phyloP scores from a whole-genome alignment of 2,888 invertebrate species.

The Gortyna flavago region DNA sequence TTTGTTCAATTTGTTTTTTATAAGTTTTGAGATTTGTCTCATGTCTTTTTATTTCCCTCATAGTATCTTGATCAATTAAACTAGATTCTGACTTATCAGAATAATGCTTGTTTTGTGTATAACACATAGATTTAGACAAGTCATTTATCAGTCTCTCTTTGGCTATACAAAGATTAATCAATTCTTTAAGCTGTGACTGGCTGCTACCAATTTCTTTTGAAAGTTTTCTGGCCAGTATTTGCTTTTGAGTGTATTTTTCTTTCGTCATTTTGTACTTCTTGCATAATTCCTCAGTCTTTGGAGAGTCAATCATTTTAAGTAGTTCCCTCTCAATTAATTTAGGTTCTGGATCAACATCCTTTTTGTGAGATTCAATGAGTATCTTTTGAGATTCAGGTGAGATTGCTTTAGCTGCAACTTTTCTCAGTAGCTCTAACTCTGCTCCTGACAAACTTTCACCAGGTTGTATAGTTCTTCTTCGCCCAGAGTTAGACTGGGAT shows the following conservation, averaged over 20 bases:
- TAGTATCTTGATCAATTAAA: slow-evolving; percentile 89
- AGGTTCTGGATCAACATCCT: slow-evolving; percentile 89
- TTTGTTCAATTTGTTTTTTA: slow-evolving; percentile 93
- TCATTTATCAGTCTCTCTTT: slow-evolving; percentile 94
- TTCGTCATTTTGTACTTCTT: slow-evolving; percentile 89
- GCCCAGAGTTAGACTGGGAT: slow-evolving; percentile 86
- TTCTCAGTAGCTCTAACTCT: slow-evolving; percentile 90
- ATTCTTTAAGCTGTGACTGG: slow-evolving; percentile 92
- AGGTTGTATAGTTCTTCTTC: slow-evolving; percentile 91
- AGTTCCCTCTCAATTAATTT: slow-evolving; percentile 88
- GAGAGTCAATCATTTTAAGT: slow-evolving; percentile 88
- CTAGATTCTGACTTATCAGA: slow-evolving; percentile 91
- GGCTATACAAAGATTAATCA: slow-evolving; percentile 91
- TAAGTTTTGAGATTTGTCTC: slow-evolving; percentile 93
- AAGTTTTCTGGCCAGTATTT: slow-evolving; percentile 85
- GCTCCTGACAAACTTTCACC: slow-evolving; percentile 91
- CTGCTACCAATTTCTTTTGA: slow-evolving; percentile 91
- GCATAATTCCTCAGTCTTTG: slow-evolving; percentile 86
- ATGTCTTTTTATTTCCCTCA: slow-evolving; percentile 92
- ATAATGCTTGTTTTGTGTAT: slow-evolving; percentile 80
- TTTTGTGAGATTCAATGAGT: slow-evolving; percentile 89
- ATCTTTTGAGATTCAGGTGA: slow-evolving; percentile 89
- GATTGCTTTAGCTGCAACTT: slow-evolving; percentile 90
- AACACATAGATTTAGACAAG: slow-evolving; percentile 85
- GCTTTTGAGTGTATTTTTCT: slow-evolving; percentile 88